phyloP scores from a whole-genome alignment of 2,888 invertebrate genomes.

The Caenorhabditis sp. region DNA sequence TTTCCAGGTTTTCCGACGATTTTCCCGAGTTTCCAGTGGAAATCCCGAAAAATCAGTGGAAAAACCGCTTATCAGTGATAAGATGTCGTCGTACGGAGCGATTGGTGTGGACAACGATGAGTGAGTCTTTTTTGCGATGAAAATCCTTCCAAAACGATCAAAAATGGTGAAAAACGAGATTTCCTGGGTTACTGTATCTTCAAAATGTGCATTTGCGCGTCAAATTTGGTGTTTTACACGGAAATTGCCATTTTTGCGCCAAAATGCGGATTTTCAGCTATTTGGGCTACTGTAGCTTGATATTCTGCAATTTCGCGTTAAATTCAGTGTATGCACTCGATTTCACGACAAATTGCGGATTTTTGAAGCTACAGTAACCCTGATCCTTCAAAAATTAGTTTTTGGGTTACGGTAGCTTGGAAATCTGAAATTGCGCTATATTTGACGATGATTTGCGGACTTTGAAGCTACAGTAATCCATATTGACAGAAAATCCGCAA shows the following conservation, averaged over 20 bases:
- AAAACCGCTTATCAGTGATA: conserved; percentile 9
- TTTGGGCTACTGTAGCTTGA: too few relatives aligned
- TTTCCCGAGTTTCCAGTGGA: conserved; percentile 33
- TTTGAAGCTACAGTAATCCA: too few relatives aligned
- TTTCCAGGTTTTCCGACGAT: conserved; percentile 5
- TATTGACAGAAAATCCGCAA: too few relatives aligned
- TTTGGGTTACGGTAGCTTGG: too few relatives aligned
- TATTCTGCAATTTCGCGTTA: too few relatives aligned
- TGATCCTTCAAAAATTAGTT: too few relatives aligned
- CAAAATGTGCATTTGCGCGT: neutral
- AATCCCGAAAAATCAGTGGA: conserved; percentile 3
- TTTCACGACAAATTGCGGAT: too few relatives aligned
- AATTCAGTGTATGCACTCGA: too few relatives aligned
- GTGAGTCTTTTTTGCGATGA: conserved; percentile 62
- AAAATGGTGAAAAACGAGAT: neutral
- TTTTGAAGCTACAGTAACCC: too few relatives aligned
- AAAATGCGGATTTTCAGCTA: neutral
- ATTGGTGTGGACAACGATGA: conserved; percentile 73
- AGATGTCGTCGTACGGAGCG: conserved; percentile 76
- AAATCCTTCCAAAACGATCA: too few relatives aligned
- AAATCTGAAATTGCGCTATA: too few relatives aligned
- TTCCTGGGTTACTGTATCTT: neutral
- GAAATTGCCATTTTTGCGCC: neutral
- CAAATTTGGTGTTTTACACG: neutral
- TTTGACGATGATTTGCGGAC: too few relatives aligned